Evolutionary conservation across 2,113 vertebrate species (phyloP).

Genomic region (Benthochromis sp.): DNA sequence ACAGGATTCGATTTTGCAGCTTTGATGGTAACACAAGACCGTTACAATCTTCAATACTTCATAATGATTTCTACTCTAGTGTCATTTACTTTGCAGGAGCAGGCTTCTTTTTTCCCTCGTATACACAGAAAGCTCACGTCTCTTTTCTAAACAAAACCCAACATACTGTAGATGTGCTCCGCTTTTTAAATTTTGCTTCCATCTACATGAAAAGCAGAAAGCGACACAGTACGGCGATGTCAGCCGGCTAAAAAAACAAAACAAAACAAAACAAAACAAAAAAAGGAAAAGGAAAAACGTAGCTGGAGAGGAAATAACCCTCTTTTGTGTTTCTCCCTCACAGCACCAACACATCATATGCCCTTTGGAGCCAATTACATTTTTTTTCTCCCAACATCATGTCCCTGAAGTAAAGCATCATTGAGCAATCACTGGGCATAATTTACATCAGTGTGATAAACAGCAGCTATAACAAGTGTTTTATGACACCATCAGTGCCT

Average conservation of each 20-base stretch:
- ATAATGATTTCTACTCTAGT: conserved; percentile 23
- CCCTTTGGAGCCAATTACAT: conserved; percentile 72
- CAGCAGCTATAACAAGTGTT: conserved; percentile 68
- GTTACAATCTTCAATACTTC: conserved; percentile 13
- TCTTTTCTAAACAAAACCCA: background rate
- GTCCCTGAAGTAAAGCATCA: conserved; percentile 68
- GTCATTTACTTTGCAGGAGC: background rate
- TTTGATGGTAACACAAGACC: background rate
- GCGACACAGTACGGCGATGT: background rate
- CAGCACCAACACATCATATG: conserved; percentile 45
- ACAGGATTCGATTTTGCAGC: background rate
- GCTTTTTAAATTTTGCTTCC: background rate
- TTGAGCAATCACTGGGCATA: conserved; percentile 64
- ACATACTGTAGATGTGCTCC: background rate
- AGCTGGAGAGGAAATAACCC: conserved; percentile 29
- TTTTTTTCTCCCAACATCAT: conserved; percentile 41
- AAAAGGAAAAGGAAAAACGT: background rate
- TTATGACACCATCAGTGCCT: conserved; percentile 71
- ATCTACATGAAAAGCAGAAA: conserved; percentile 10
- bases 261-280: background rate
- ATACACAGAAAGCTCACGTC: background rate
- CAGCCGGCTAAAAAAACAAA: background rate
- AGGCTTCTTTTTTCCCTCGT: background rate
- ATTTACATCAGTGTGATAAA: conserved; percentile 73
- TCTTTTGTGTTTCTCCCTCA: conserved; percentile 31